Evolutionary conservation across 2,113 vertebrate genomes (phyloP).

Genomic region (Cygnus buccinator): DNA sequence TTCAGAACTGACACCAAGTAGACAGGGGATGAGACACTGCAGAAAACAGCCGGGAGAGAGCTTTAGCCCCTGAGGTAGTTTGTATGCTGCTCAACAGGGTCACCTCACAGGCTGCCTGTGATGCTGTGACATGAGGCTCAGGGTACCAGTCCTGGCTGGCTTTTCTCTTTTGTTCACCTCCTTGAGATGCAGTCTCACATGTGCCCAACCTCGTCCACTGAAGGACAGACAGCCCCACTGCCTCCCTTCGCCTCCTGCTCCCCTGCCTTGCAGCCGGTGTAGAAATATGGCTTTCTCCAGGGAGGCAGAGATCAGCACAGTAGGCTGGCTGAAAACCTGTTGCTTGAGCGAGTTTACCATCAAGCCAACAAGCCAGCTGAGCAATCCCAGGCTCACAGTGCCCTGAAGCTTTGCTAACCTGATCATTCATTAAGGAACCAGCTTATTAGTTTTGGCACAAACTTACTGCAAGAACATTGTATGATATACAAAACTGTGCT

Average conservation of each 20-base stretch:
- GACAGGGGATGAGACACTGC: neutral
- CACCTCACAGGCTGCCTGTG: neutral
- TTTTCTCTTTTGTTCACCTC: neutral
- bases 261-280: neutral
- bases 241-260: neutral
- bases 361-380: neutral
- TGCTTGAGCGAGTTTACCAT: neutral
- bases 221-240: neutral
- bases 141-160: neutral
- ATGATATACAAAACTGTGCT: neutral
- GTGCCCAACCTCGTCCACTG: neutral
- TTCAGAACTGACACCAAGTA: neutral
- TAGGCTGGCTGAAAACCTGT: neutral
- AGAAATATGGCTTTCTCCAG: neutral
- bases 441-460: neutral
- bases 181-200: accelerated
- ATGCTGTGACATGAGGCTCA: neutral
- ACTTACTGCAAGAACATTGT: neutral
- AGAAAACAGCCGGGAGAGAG: neutral
- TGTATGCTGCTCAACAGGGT: neutral
- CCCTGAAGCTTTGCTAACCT: neutral
- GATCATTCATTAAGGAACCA: neutral
- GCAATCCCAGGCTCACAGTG: neutral
- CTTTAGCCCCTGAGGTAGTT: neutral
- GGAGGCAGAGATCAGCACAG: neutral